phyloP scores from a whole-genome alignment of 2,888 invertebrate genomes.

The Euplagia quadripunctaria region DNA sequence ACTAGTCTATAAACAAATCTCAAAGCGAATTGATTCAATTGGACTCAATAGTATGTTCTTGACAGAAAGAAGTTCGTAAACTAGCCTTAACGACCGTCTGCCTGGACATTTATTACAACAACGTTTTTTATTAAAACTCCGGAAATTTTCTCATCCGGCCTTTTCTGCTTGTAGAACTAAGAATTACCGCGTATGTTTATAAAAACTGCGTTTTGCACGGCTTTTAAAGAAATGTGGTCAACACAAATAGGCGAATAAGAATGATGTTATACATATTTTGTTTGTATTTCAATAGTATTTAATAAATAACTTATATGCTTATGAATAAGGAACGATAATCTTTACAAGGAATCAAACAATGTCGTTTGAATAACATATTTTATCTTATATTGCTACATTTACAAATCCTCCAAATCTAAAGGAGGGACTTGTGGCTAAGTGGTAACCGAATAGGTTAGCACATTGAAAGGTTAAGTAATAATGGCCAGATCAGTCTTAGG shows the following conservation, averaged over 20 bases:
- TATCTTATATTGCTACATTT: too few species aligned
- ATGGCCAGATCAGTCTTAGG: too few species aligned
- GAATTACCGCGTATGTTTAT: constrained; percentile 30
- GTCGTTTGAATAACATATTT: too few species aligned
- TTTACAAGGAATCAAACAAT: too few species aligned
- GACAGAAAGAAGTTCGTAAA: constrained; percentile 18
- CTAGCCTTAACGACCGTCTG: constrained; percentile 8
- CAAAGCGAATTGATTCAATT: constrained; percentile 10
- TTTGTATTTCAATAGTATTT: too few species aligned
- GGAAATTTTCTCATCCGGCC: constrained; percentile 15
- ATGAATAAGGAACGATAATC: too few species aligned
- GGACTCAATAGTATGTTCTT: constrained; percentile 5
- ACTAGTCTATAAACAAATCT: constrained; percentile 15
- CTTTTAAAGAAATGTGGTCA: neutral
- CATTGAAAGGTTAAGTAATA: too few species aligned
- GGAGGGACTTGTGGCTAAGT: too few species aligned
- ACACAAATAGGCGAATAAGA: constrained; percentile 20
- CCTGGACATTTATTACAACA: constrained; percentile 9
- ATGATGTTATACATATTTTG: too few species aligned
- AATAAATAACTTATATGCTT: too few species aligned
- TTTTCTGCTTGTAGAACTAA: constrained; percentile 10
- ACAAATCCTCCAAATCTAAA: too few species aligned
- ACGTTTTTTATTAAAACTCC: constrained; percentile 10
- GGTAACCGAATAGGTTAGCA: too few species aligned
- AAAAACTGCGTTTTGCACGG: constrained; percentile 17